Conservation (phyloP, 2,113 vertebrate species). For the Entelurus aequoreus region DNA sequence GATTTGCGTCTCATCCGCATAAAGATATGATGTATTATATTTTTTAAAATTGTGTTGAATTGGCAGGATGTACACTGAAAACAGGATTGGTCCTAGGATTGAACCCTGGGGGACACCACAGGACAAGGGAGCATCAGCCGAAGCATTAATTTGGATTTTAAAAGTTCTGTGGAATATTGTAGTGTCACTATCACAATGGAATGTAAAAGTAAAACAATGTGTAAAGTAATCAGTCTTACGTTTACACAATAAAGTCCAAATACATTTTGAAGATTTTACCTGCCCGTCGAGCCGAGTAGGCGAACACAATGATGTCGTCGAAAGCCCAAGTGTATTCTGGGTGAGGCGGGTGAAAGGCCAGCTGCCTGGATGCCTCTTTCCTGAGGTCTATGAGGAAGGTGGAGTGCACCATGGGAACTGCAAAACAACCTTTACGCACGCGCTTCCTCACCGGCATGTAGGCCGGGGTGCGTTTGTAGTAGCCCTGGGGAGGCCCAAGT, state of each 20-base stretch:
- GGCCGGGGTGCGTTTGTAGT: conserved; percentile 86
- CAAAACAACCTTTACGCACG: conserved; percentile 81
- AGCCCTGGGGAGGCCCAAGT: conserved; percentile 70
- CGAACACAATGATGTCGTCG: conserved; percentile 93
- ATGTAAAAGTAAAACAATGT: background rate
- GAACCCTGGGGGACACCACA: no score
- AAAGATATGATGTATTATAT: no score
- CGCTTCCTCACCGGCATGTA: conserved; percentile 86
- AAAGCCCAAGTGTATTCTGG: conserved; percentile 86
- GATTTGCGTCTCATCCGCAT: no score
- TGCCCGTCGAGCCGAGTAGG: conserved; percentile 84
- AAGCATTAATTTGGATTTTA: no score
- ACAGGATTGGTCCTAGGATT: no score
- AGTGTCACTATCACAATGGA: background rate
- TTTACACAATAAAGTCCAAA: no score
- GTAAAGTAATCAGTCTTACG: no score
- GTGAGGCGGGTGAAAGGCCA: conserved; percentile 86
- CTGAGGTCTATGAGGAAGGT: conserved; percentile 87
- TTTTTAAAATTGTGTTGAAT: no score
- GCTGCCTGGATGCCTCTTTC: conserved; percentile 74
- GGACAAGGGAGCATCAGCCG: no score
- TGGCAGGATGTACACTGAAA: no score
- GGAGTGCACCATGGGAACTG: conserved; percentile 94
- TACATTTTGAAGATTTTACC: conserved; percentile 58
- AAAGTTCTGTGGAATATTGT: no score